Evolutionary conservation across 2,888 invertebrate genomes (phyloP).

Genomic region (Drosophila mercatorum): DNA sequence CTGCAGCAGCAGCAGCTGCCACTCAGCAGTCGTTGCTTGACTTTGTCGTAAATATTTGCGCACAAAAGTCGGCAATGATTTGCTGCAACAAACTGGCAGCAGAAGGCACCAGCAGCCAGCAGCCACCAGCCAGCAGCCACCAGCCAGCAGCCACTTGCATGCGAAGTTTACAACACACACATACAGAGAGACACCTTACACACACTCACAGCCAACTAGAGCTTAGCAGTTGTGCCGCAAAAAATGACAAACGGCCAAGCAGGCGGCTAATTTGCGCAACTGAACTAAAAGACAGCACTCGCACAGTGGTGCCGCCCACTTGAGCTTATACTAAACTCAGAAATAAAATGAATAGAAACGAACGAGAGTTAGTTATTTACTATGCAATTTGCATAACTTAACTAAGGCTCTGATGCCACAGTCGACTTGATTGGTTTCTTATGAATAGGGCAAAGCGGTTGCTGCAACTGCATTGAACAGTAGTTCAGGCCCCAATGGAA

Average conservation of each 20-base stretch:
- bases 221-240: slow-evolving; percentile 42
- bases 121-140: slow-evolving; percentile 33
- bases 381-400: slow-evolving; percentile 18
- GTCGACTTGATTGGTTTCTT: slow-evolving; percentile 18
- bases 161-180: slow-evolving; percentile 38
- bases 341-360: neutral
- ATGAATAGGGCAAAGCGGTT: neutral
- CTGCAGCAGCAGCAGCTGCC: slow-evolving; percentile 64
- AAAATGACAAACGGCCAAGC: slow-evolving; percentile 54
- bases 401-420: slow-evolving; percentile 2
- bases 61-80: slow-evolving; percentile 80
- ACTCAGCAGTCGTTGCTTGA: slow-evolving; percentile 60
- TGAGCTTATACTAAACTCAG: neutral
- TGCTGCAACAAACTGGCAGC: slow-evolving; percentile 63
- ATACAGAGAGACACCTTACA: slow-evolving; percentile 13
- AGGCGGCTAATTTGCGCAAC: slow-evolving; percentile 71
- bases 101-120: slow-evolving; percentile 32
- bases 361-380: slow-evolving; percentile 10
- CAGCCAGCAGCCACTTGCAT: slow-evolving; percentile 34
- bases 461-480: neutral
- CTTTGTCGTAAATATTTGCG: slow-evolving; percentile 76
- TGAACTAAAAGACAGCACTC: slow-evolving; percentile 45
- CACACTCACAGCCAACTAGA: slow-evolving; percentile 12
- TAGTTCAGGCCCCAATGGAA: neutral
- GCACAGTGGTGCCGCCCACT: slow-evolving; percentile 50